These are phyloP conservation scores for Portevinia maculata DNA, from an alignment of 2,888 invertebrate genomes.

Conservation along the genomic window DNA sequence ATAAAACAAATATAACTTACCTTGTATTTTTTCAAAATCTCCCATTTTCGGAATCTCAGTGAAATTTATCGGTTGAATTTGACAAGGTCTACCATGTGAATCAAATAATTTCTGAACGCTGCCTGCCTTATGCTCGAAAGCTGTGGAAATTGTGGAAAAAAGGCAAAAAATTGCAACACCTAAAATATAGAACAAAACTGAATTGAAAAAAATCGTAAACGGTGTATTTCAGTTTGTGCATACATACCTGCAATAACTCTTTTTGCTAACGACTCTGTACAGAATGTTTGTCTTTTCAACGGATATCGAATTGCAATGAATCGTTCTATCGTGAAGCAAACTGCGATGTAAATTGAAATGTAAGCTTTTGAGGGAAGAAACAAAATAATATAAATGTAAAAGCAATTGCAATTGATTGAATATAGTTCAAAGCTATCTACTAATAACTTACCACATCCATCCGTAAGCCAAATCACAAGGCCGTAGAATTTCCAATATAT, in stretches of 20 bases:
- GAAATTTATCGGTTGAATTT: constrained; percentile 52
- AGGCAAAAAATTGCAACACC: constrained; percentile 85
- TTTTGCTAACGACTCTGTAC: constrained; percentile 88
- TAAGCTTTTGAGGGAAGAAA: constrained; percentile 83
- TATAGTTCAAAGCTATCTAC: background rate
- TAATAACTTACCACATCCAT: constrained; percentile 86
- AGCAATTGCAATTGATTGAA: background rate
- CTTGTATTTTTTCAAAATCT: constrained; percentile 49
- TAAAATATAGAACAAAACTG: constrained; percentile 3
- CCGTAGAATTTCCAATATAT: constrained; percentile 86
- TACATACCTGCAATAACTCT: constrained; percentile 84
- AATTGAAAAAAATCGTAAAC: background rate
- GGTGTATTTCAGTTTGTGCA: background rate
- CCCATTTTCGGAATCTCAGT: constrained; percentile 8
- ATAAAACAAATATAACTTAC: constrained; percentile 25
- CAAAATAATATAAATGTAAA: constrained; percentile 6
- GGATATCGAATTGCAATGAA: constrained; percentile 91
- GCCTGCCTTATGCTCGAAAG: constrained; percentile 86
- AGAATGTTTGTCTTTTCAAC: constrained; percentile 87
- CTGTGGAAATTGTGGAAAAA: constrained; percentile 85
- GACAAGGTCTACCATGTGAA: constrained; percentile 79
- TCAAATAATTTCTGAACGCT: constrained; percentile 78
- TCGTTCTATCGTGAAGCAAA: constrained; percentile 89
- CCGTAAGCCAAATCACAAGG: constrained; percentile 86
- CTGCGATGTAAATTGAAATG: constrained; percentile 89